Evolutionary conservation across 2,797 vertebrate genomes (phyloP), one percentile per base, ranked within the genome.

Genomic region (Linurgus olivaceus): DNA sequence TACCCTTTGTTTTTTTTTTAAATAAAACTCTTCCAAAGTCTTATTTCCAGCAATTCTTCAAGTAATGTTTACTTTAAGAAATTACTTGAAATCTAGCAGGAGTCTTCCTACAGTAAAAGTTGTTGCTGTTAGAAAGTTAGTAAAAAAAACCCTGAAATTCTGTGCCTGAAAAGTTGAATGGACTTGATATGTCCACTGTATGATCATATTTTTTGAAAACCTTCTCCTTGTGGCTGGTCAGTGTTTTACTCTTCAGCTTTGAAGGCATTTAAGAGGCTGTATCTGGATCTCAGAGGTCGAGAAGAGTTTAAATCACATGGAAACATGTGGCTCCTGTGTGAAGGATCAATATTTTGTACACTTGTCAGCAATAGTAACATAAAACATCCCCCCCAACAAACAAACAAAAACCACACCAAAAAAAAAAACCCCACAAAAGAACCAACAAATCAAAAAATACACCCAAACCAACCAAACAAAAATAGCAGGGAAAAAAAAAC

Each of bases 161-260:
- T 1, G 1, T 65, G 15, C 38, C 47, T 76, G 13, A 29, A 33
- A 45, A 63, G n/a, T 59, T 47, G 4, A 1, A 9, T 5, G 5
- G 28, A 37, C 28, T 83, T 65, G 51, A 31, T 12, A 3, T 40
- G 25, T 61, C 35, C 50, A 13, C 17, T 44, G 9, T 68, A 11
- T 47, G 10, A 33, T 45, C 13, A 7, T 10, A 10, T 68, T 80
- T 86, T 63, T 68, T 6, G 29, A 83, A 91, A 72, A 9, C 18
- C 3, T 59, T 10, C 13, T 82, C 16, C 12, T 63, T 67, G 5
- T 26, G 50, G 14, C 23, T 37, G 13, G 6, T 75, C 29, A 62
- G 24, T 3, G 4, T 82, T 85, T 72, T 77, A 19, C 45, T 80
- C 28, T 19, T 55, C 37, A 61, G 31, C 10, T 74, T 89, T 2